Evolutionary conservation across 2,113 vertebrate species (phyloP), one percentile per base, ranked within the genome.

Genomic region (Irena cyanogastra): DNA sequence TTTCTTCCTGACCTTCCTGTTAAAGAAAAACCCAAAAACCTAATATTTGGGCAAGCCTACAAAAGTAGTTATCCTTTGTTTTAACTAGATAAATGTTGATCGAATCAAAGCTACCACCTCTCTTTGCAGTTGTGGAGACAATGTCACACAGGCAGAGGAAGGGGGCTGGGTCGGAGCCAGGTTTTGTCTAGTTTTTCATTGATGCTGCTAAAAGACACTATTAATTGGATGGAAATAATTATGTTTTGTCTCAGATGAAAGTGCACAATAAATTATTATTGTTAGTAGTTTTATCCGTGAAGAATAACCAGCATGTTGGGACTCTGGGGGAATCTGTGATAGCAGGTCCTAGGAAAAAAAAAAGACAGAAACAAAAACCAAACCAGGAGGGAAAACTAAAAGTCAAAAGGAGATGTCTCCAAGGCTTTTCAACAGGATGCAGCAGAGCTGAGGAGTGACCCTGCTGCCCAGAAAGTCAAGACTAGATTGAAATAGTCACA

Each of bases 221-320:
- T 63, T 95, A 90, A 86, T 90, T 94, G 68, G 30, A 83, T 68
- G 37, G 44, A 92, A 96, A 89, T 92, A 83, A 66, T 66, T 35
- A 77, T 66, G 33, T 91, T 96, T 93, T 90, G 57, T 86, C 68
- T 93, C 59, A 76, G 49, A 57, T 0, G 10, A 56, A 89, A 61
- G 61, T 64, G 47, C 20, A 27, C 27, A 80, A 81, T 86, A 91
- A 88, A 83, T 85, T 83, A 41, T 64, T 88, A 77, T 83, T 66
- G 23, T 80, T 74, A 30, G 42, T 89, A 35, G 27, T 71, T 92
- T 92, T 75, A 54, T 80, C 68, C 27, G 4, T 30, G 27, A 77
- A 83, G 64, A 75, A 49, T 78, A 92, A 78, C 24, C 26, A 81
- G 21, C 10, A 44, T 33, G 6, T 37, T 90, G 15, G 24, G 11